phyloP scores from a whole-genome alignment of 2,888 invertebrate species.

The Cetonia aurata region DNA sequence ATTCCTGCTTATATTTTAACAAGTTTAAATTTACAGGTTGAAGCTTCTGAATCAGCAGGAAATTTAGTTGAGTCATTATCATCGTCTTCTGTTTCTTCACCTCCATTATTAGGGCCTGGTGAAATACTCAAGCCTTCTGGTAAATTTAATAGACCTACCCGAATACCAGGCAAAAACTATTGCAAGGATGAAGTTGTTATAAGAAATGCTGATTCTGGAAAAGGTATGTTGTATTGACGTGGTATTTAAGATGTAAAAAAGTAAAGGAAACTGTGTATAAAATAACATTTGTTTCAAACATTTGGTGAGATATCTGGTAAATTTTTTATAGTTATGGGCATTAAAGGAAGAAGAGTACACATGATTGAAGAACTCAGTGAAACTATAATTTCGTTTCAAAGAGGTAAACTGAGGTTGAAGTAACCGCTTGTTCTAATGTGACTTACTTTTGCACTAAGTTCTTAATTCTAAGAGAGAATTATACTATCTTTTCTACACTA shows the following conservation, averaged over 20 bases:
- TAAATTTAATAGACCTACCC: constrained; percentile 88
- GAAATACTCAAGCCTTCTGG: constrained; percentile 90
- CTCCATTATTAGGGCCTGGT: constrained; percentile 80
- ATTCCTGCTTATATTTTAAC: constrained; percentile 4
- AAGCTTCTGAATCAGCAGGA: constrained; percentile 61
- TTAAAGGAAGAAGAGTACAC: constrained; percentile 97
- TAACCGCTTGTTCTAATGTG: constrained; percentile 40
- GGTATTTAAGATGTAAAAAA: no score
- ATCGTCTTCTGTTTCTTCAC: constrained; percentile 68
- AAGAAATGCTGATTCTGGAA: constrained; percentile 94
- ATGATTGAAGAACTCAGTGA: constrained; percentile 99
- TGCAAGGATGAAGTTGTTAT: constrained; percentile 96
- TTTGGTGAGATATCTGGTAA: constrained; percentile 32
- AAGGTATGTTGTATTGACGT: constrained; percentile 74
- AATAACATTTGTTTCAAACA: constrained; percentile 17
- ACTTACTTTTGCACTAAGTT: constrained; percentile 45
- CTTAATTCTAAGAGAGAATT: constrained; percentile 37
- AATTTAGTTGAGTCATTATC: constrained; percentile 70
- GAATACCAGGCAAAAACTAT: constrained; percentile 93
- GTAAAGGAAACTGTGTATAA: constrained; percentile 22
- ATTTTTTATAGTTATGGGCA: constrained; percentile 92
- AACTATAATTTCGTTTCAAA: constrained; percentile 98
- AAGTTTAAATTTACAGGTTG: constrained; percentile 54
- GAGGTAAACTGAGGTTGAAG: constrained; percentile 79
- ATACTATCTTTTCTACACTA: constrained; percentile 25